Percentiles rank a stretch among this genome's conserved stretches.
These are phyloP conservation scores for Campoplex capitator DNA, from an alignment of 2,888 invertebrate genomes.

Conservation along the genomic window DNA sequence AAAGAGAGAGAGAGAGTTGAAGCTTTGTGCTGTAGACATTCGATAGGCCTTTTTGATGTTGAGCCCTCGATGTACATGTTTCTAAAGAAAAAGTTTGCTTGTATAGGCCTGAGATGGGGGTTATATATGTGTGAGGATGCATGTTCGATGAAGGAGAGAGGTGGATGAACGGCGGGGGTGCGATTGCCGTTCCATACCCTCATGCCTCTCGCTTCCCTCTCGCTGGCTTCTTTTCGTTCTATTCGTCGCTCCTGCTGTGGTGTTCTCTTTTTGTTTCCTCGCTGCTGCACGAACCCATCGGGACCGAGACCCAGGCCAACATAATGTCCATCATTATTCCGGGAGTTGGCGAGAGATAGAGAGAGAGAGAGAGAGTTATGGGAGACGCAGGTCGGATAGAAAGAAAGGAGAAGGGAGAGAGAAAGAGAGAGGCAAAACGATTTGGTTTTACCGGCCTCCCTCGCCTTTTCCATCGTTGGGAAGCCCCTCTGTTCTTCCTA, in stretches of 20 bases:
- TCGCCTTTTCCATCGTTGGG: slow-evolving; percentile 28
- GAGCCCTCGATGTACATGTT: not conserved
- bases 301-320: slow-evolving; percentile 59
- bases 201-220: slow-evolving; percentile 38
- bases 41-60: slow-evolving; percentile 21
- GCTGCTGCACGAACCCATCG: slow-evolving; percentile 43
- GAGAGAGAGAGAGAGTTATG: slow-evolving; percentile 1
- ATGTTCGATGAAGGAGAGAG: slow-evolving; percentile 9
- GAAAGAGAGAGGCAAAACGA: slow-evolving; percentile 3
- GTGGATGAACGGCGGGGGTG: slow-evolving; percentile 54
- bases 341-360: slow-evolving; percentile 13
- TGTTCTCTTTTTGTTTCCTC: slow-evolving; percentile 34
- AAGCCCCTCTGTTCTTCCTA: slow-evolving; percentile 21
- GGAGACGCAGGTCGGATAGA: not conserved
- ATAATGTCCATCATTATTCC: slow-evolving; percentile 67
- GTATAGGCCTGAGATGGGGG: slow-evolving; percentile 15
- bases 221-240: slow-evolving; percentile 3
- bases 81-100: not conserved
- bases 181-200: slow-evolving; percentile 43
- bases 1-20: not conserved
- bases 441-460: slow-evolving; percentile 45
- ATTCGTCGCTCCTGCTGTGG: slow-evolving; percentile 17
- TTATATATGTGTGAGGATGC: not conserved
- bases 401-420: not conserved
- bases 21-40: not conserved